These are phyloP conservation scores for Mohoua ochrocephala DNA, from an alignment of 2,113 vertebrate genomes.

Conservation along the genomic window DNA sequence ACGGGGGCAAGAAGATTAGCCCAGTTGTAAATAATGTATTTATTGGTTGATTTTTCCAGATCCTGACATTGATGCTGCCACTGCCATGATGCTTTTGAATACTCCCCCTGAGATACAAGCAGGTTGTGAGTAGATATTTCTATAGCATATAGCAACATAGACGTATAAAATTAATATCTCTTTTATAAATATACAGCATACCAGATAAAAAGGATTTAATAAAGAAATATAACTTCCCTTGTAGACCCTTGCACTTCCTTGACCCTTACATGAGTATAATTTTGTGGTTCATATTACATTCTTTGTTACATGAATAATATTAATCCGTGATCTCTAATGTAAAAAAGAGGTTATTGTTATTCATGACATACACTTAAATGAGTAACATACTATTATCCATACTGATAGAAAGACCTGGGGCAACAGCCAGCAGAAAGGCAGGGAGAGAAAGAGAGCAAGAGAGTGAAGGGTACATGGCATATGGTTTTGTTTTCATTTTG, in stretches of 20 bases:
- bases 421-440: conserved; percentile 29
- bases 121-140: conserved; percentile 85
- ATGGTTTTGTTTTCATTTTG: conserved; percentile 64
- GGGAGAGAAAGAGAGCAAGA: background rate
- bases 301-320: conserved; percentile 37
- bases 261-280: conserved; percentile 34
- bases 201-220: conserved; percentile 56
- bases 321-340: conserved; percentile 15
- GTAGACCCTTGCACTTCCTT: conserved; percentile 23
- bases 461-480: conserved; percentile 14
- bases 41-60: conserved; percentile 85
- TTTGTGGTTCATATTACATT: conserved; percentile 6
- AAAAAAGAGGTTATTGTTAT: conserved; percentile 47
- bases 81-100: conserved; percentile 88
- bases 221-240: conserved; percentile 10
- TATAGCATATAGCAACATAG: conserved; percentile 78
- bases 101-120: conserved; percentile 83
- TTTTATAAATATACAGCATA: conserved; percentile 27
- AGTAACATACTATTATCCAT: background rate
- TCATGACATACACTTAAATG: conserved; percentile 25
- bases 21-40: conserved; percentile 79
- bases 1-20: conserved; percentile 41
- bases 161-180: conserved; percentile 70
- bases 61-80: conserved; percentile 85
- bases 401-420: conserved; percentile 1